Base-by-base conservation (phyloP, 2,797 vertebrate genomes). In the Alfaro cultratus region DNA sequence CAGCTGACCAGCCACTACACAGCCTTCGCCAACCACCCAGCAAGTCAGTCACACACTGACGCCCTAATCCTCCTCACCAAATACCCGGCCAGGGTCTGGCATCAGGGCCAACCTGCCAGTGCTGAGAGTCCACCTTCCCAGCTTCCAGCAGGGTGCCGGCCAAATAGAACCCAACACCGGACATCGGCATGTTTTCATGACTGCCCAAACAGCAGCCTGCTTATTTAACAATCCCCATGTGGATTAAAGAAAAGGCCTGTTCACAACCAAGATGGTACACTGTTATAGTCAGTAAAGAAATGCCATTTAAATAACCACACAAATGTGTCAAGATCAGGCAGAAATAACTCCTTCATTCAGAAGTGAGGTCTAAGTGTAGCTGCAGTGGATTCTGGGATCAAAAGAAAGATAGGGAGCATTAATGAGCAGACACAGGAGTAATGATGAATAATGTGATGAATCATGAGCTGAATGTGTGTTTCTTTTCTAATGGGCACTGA, bases 21-120 rank as follows among this genome's bases (percentile, higher is more conserved):
- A 68, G 39, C 18, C 64, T 39, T 39, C 36, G 36, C 84, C 86
- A 89, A 80, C 85, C 87, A 88, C 80, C 85, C 85, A 90, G 78
- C 0, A 29, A 86, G 79, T 77, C 41, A 78, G 82, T 74, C 64
- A 41, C 83, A 73, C 41, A 39, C 85, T 31, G 73, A 81, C 68
- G 84, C 74, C 12, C 83, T 90, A 85, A 89, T 88, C 87, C 80
- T 45, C 11, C 39, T 16, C 47, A 81, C 75, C 80, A 83, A 39
- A 83, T 82, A 68, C 36, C 36, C 21, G 23, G 21, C 21, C 36
- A 9, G 21, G 9, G 64, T 41, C 64, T 18, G 16, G 8, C 64
- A 39, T 64, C 31, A 64, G 31, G 60, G 62, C 62, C 62, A 67
- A 72, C 53, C 85, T 77, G 49, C 79, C 76, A 49, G 70, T 13